These are phyloP conservation scores for Lycaon pictus DNA, from an alignment of 2,113 vertebrate genomes.

Conservation along the genomic window DNA sequence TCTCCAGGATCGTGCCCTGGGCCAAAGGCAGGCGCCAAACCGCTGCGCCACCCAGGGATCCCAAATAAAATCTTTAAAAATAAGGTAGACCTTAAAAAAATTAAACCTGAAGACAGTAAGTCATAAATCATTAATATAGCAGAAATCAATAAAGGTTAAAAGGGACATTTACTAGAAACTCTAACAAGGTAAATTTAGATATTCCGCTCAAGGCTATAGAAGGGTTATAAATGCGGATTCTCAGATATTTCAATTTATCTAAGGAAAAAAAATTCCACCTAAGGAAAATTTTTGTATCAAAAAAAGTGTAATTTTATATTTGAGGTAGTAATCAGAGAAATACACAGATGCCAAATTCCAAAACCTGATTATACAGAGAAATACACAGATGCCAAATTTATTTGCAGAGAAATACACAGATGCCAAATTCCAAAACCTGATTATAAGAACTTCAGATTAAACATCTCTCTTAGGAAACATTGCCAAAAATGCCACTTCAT, in stretches of 20 bases:
- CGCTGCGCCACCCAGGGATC: no score
- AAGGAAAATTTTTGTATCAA: constrained; percentile 10
- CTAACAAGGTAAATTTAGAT: neutral
- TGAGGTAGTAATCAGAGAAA: neutral
- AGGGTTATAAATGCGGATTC: neutral
- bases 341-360: neutral
- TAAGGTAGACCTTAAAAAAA: neutral
- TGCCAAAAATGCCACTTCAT: neutral
- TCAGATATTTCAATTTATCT: neutral
- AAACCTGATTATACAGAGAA: constrained; percentile 1
- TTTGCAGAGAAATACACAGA: neutral
- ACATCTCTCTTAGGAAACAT: neutral
- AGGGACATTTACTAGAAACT: neutral
- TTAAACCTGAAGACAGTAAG: neutral
- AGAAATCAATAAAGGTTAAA: constrained; percentile 9
- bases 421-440: neutral
- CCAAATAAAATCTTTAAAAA: neutral
- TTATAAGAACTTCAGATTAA: constrained; percentile 16
- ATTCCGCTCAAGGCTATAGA: neutral
- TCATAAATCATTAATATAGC: constrained; percentile 33
- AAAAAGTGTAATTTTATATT: neutral
- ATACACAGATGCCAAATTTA: neutral
- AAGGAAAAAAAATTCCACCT: neutral
- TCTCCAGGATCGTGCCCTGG: no score
- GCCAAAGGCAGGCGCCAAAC: no score